Evolutionary conservation across 2,797 vertebrate genomes (phyloP).

Genomic region (Merluccius polli): DNA sequence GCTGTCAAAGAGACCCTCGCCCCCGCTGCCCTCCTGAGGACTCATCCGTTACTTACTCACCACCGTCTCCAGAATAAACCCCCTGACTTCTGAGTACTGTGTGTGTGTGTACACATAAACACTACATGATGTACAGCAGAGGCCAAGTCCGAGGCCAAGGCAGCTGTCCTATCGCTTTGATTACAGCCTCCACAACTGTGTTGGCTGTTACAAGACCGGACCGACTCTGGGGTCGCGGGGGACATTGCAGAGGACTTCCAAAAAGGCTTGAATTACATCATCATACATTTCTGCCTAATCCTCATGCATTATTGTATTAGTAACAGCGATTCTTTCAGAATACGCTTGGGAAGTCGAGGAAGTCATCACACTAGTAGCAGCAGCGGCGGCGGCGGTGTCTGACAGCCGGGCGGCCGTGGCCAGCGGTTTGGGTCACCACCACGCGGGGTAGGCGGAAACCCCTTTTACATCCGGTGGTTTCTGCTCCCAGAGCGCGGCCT

Average conservation of each 20-base stretch:
- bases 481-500: constrained; percentile 11
- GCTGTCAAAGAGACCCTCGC: neutral
- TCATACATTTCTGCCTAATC: neutral
- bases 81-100: neutral
- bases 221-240: no score
- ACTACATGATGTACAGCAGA: neutral
- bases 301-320: no score
- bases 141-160: neutral
- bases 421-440: constrained; percentile 11
- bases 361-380: neutral
- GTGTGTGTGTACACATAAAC: neutral
- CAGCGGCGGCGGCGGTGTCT: no score
- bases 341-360: neutral
- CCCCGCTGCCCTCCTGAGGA: neutral
- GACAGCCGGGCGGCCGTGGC: no score
- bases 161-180: neutral
- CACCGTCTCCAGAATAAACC: neutral
- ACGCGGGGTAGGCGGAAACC: constrained; percentile 27
- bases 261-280: neutral
- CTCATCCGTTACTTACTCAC: neutral
- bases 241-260: neutral
- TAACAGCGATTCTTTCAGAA: neutral
- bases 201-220: neutral
- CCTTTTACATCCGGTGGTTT: constrained; percentile 41
- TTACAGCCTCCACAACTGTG: neutral